phyloP scores from a whole-genome alignment of 2,888 invertebrate species.

The Rhingia campestris region DNA sequence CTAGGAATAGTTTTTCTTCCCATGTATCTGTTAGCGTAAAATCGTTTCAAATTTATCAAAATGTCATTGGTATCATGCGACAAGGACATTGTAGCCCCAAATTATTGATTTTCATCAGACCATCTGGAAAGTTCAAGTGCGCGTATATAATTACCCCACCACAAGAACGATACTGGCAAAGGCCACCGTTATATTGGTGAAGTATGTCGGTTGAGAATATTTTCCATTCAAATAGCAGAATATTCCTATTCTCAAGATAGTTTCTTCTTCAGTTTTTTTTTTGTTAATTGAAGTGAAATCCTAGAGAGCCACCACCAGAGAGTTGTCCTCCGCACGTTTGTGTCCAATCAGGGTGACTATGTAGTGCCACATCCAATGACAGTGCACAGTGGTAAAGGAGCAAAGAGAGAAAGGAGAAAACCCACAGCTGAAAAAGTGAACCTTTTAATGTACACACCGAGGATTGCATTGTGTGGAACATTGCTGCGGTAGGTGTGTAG shows the following conservation, averaged over 20 bases:
- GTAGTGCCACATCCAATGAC: not conserved
- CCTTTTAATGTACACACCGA: conserved; percentile 1
- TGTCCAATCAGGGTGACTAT: conserved; percentile 3
- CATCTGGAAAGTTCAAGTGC: conserved; percentile 54
- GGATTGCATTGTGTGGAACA: not conserved
- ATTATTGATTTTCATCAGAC: conserved; percentile 53
- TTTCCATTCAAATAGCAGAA: not conserved
- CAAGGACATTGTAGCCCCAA: conserved; percentile 28
- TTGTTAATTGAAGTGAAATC: conserved; percentile 61
- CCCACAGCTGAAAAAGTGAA: conserved; percentile 15
- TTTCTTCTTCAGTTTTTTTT: conserved; percentile 42
- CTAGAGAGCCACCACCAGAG: conserved; percentile 23
- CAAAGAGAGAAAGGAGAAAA: conserved; percentile 12
- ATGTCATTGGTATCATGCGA: conserved; percentile 8
- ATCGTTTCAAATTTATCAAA: conserved; percentile 10
- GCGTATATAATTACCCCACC: conserved; percentile 40
- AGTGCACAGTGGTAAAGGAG: conserved; percentile 5
- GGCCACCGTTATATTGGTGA: conserved; percentile 10
- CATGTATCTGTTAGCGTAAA: conserved; percentile 34
- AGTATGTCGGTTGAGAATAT: conserved; percentile 38
- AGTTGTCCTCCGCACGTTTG: conserved; percentile 15
- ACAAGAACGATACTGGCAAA: conserved; percentile 22
- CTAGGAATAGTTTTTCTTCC: not conserved
- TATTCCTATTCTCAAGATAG: conserved; percentile 28
- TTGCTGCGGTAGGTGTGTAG: not conserved